phyloP scores from a whole-genome alignment of 2,113 vertebrate genomes.

The Hippocampus zosterae region DNA sequence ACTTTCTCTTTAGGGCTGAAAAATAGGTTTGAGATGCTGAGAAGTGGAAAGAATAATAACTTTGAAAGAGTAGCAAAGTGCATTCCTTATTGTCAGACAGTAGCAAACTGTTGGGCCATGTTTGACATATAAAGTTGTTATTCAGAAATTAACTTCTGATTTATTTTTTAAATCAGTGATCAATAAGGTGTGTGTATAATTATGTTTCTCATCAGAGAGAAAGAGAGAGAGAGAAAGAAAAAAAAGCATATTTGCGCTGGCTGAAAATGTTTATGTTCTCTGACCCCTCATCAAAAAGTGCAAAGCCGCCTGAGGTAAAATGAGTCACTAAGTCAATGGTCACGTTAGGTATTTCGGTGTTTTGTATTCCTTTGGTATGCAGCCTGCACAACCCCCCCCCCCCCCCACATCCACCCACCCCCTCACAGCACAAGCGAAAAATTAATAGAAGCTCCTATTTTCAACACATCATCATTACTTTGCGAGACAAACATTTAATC shows the following conservation, averaged over 20 bases:
- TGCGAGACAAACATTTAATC: constrained; percentile 67
- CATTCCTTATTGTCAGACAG: constrained; percentile 15
- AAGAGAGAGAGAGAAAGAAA: constrained; percentile 8
- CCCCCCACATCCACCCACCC: background rate
- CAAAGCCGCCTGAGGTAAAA: constrained; percentile 57
- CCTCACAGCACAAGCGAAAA: constrained; percentile 16
- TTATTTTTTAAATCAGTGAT: constrained; percentile 39
- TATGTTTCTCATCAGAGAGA: constrained; percentile 37
- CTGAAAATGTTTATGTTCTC: constrained; percentile 66
- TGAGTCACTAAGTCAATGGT: constrained; percentile 58
- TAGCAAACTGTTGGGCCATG: constrained; percentile 15
- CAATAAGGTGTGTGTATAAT: constrained; percentile 19
- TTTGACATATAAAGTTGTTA: background rate
- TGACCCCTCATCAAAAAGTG: constrained; percentile 51
- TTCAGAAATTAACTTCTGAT: constrained; percentile 29
- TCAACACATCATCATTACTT: constrained; percentile 57
- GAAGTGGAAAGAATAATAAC: constrained; percentile 12
- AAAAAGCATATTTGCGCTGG: constrained; percentile 54
- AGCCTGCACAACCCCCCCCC: constrained; percentile 47
- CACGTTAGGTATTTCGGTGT: constrained; percentile 33
- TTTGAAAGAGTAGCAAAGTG: background rate
- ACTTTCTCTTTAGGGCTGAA: constrained; percentile 36
- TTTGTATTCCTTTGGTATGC: constrained; percentile 43
- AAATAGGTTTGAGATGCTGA: constrained; percentile 12
- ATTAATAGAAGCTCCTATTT: constrained; percentile 53